Conservation (phyloP, 2,113 vertebrate genomes). For the Dicerorhinus sumatrensis region DNA sequence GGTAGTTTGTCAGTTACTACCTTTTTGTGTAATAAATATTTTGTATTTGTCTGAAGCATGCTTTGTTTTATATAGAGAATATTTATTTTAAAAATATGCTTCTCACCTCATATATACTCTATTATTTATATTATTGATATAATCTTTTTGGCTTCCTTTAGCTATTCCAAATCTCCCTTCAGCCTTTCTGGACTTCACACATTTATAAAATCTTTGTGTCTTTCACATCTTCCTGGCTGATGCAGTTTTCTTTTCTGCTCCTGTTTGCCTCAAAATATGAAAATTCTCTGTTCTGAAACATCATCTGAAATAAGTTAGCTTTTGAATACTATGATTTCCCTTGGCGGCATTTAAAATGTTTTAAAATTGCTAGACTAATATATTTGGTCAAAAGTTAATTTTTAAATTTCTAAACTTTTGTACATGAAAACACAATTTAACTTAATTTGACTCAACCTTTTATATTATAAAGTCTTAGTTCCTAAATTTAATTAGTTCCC, state of each 20-base stretch:
- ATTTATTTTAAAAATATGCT: constrained; percentile 65
- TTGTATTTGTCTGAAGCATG: constrained; percentile 78
- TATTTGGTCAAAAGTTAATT: constrained; percentile 13
- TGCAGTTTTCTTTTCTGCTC: constrained; percentile 61
- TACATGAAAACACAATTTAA: constrained; percentile 49
- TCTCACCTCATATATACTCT: neutral
- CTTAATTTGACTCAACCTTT: constrained; percentile 32
- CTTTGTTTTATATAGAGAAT: constrained; percentile 73
- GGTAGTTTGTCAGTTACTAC: constrained; percentile 52
- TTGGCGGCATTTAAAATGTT: neutral
- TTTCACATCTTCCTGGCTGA: constrained; percentile 47
- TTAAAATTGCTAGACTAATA: neutral
- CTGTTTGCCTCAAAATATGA: constrained; percentile 12
- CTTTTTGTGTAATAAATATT: constrained; percentile 74
- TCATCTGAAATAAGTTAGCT: neutral
- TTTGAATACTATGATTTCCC: constrained; percentile 7
- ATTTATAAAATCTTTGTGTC: constrained; percentile 67
- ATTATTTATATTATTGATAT: constrained; percentile 19
- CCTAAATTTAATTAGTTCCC: constrained; percentile 30
- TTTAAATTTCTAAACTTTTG: constrained; percentile 32
- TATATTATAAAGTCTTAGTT: constrained; percentile 37
- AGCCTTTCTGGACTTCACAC: constrained; percentile 18
- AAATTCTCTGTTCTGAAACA: constrained; percentile 34
- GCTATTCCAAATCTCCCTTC: constrained; percentile 9
- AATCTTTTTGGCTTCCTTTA: constrained; percentile 49